Evolutionary conservation across 2,888 invertebrate genomes (phyloP), one percentile per base, ranked within the genome.

Genomic region (Cataglyphis cursor): DNA sequence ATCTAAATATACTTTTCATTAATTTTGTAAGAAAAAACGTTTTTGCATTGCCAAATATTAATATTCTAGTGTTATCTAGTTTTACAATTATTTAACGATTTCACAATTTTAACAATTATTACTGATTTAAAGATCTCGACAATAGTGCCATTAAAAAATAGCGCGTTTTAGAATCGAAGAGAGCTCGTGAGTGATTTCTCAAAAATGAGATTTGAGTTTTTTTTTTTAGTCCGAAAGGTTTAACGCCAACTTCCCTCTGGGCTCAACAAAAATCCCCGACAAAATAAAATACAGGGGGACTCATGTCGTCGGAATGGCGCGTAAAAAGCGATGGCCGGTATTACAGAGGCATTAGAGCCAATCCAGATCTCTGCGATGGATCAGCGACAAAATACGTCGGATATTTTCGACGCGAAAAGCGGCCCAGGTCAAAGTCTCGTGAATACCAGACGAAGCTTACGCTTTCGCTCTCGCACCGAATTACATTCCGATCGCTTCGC

Each of bases 301-400:
- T 70, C 72, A 41, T 78, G 78, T 78, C 57, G 78, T 41, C 57
- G 72, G 78, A 78, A 59, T 70, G 72, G 70, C 59, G 70, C 78
- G 72, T 78, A 78, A 78, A 78, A 78, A 78, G 78, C 78, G 78
- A 78, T 78, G 78, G 70, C 78, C 78, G 70, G 72, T 78, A 78
- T 78, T 78, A 78, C 78, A 59, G 78, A 70, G 72, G 78, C 78
- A 78, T 78, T 78, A 78, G 72, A 78, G 78, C 31, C 78, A 78
- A 78, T 78, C 78, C 78, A 70, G 78, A 78, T 78, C 41, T 78
- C 78, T 57, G 78, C 78, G 72, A 78, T 78, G 72, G 70, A 59
- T 70, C 70, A 70, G 78, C 44, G 72, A 78, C 78, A 70, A 78
- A 78, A 78, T 78, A 78, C 78, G 72, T 70, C 78, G 78, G 72